These are phyloP conservation scores for Lerista edwardsae DNA, from an alignment of 2,797 vertebrate species.

Conservation along the genomic window DNA sequence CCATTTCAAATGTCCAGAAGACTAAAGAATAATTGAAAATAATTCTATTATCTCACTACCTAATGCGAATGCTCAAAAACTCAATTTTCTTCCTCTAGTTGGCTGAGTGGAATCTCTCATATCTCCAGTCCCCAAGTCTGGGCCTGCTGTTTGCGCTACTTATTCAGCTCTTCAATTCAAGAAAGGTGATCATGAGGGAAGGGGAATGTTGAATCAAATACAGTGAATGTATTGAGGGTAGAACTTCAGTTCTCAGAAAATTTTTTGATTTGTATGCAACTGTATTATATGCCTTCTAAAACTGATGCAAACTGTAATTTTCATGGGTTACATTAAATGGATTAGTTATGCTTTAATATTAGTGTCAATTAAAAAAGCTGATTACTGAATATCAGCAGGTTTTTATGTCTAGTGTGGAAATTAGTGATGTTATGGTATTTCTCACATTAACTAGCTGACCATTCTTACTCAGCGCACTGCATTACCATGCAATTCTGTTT, in stretches of 20 bases:
- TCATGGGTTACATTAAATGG: too few species aligned
- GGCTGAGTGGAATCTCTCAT: slow-evolving; percentile 90
- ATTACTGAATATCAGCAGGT: not conserved
- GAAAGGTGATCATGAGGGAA: slow-evolving; percentile 82
- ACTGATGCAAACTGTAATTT: too few species aligned
- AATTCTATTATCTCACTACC: not conserved
- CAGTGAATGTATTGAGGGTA: not conserved
- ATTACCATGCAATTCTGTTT: not conserved
- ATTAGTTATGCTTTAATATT: too few species aligned
- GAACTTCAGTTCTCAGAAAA: not conserved
- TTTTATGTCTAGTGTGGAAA: not conserved
- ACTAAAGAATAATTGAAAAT: not conserved
- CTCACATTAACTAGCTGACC: not conserved
- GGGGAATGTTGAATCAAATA: not conserved
- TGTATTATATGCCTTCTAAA: too few species aligned
- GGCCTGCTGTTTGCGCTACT: slow-evolving; percentile 88
- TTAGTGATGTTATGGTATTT: not conserved
- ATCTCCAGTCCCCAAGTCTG: slow-evolving; percentile 88
- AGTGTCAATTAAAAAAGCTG: too few species aligned
- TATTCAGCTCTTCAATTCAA: slow-evolving; percentile 86
- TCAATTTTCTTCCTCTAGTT: slow-evolving; percentile 75
- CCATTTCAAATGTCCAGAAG: not conserved
- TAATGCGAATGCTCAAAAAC: not conserved
- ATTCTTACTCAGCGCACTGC: not conserved
- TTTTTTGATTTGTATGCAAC: not conserved